Base-by-base conservation (phyloP, 2,113 vertebrate genomes). In the Malurus cyaneus region DNA sequence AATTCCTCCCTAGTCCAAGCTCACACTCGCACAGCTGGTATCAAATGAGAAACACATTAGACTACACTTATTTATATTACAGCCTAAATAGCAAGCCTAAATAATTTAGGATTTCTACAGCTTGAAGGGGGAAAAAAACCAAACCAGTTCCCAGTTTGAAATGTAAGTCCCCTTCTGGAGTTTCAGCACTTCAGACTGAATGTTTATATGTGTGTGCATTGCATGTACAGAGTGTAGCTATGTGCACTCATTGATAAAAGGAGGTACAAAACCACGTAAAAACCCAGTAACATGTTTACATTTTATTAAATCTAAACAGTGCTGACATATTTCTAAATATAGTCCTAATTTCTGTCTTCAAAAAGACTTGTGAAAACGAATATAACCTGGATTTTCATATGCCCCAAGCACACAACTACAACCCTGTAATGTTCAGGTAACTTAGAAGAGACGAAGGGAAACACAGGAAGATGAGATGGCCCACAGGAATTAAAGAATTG, bases 281-380 rank as follows among this genome's bases (percentile, higher is more conserved):
- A 50, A 26, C 25, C 61, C 62, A 80, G 26, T 6, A 50, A 71
- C 19, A 8, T 4, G n/a, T 80, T 91, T 69, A 32, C 39, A 29
- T 59, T 91, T 62, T 73, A 46, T 60, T 80, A 42, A 44, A 86
- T 17, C 34, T 23, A 61, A 93, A 31, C 42, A 54, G 41, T 54
- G 59, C 21, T 34, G 64, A 71, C 23, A 62, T 2, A 14, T 59
- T 89, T 91, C 80, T 61, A 87, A 83, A 88, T 79, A 92, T 25
- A 87, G 53, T 34, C 54, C 78, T 88, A 74, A 89, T 60, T 78
- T 86, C 89, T 93, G 32, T 44, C 49, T 95, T 86, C 86, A 94
- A 86, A 74, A 41, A 95, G 85, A n/a, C 66, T 66, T 46, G 39
- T 57, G 89, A 34, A 53, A 70, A 41, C 32, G 4, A 24, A 56